Evolutionary conservation across 2,797 vertebrate genomes (phyloP).

Genomic region (Cygnus olor): DNA sequence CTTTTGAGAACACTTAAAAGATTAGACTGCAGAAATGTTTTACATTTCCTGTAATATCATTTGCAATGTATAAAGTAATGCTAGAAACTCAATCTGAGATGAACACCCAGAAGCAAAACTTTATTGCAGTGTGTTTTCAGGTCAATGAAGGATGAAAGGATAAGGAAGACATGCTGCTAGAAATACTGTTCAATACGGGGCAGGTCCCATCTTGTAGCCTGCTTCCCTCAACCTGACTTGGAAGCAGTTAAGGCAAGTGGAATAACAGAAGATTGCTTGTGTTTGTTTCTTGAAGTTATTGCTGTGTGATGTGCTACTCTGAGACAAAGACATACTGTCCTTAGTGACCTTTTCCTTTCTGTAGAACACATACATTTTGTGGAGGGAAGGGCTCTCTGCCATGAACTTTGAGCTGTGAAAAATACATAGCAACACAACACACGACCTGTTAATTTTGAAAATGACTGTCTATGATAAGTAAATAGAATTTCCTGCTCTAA

Average conservation of each 20-base stretch:
- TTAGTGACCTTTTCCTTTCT: neutral
- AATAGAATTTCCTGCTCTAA: neutral
- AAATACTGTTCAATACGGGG: neutral
- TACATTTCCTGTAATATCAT: slow-evolving; percentile 29
- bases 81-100: neutral
- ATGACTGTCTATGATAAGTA: neutral
- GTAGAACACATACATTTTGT: neutral
- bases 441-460: neutral
- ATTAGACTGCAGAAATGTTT: slow-evolving; percentile 4
- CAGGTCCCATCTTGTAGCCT: slow-evolving; percentile 8
- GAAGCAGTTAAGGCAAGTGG: neutral
- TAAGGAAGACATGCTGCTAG: neutral
- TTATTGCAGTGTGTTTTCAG: neutral
- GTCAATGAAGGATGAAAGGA: slow-evolving; percentile 31
- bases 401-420: slow-evolving; percentile 16
- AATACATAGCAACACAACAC: neutral
- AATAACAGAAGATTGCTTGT: neutral
- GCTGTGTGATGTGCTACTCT: neutral
- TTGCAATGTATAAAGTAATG: slow-evolving; percentile 1
- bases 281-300: neutral
- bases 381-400: neutral
- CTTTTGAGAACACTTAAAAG: slow-evolving; percentile 35
- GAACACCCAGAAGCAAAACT: slow-evolving; percentile 52
- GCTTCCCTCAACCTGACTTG: neutral
- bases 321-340: neutral